Percentiles rank a stretch among this genome's conserved stretches.
phyloP scores from a whole-genome alignment of 2,797 vertebrate genomes.

The Threskiornis aethiopicus region DNA sequence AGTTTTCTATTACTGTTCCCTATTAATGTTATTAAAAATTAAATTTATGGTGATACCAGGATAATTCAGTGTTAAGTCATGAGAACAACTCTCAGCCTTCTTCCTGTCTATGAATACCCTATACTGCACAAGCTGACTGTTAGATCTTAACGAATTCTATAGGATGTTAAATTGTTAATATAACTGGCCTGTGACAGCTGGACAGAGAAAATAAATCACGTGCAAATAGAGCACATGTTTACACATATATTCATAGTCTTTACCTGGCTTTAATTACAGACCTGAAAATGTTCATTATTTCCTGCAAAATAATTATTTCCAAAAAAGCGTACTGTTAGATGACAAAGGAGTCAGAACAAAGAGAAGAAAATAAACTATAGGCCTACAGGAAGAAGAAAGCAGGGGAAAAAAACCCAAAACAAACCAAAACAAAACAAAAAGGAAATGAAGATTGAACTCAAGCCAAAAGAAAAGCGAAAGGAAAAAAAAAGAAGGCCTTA shows the following conservation, averaged over 20 bases:
- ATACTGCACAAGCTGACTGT: not conserved
- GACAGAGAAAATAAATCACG: not conserved
- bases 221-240: not conserved
- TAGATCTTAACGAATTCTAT: not conserved
- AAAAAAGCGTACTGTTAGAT: not conserved
- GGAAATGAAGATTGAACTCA: not conserved
- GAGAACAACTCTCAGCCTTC: not conserved
- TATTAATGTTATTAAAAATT: not conserved
- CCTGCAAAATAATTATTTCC: conserved; percentile 5
- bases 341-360: not conserved
- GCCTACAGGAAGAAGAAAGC: not conserved
- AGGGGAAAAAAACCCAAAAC: not conserved
- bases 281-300: not conserved
- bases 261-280: conserved; percentile 10
- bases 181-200: not conserved
- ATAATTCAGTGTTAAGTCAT: not conserved
- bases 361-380: not conserved
- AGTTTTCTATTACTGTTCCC: not conserved
- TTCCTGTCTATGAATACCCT: not conserved
- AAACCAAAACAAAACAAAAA: not conserved
- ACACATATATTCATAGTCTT: not conserved
- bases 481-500: not conserved
- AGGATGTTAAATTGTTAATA: not conserved
- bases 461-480: not conserved
- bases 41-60: not conserved